Conservation (phyloP, 2,113 vertebrate genomes). For the Harpagus bidentatus region DNA sequence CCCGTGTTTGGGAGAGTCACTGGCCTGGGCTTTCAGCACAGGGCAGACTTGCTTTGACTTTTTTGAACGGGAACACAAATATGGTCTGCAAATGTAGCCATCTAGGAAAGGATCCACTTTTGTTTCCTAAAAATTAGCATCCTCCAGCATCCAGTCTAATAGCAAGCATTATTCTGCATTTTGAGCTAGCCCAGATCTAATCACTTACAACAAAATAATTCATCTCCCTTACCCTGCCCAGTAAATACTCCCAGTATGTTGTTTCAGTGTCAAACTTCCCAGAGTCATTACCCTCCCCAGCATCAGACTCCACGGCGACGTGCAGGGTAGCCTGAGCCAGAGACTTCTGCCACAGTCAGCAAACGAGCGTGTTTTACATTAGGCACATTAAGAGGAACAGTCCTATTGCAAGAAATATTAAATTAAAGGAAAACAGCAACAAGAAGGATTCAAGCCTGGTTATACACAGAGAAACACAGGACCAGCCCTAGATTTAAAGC, state of each 20-base stretch:
- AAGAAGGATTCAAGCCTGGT: not conserved
- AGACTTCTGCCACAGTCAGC: slow-evolving; percentile 42
- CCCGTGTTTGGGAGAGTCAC: not conserved
- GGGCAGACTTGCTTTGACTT: not conserved
- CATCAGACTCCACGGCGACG: slow-evolving; percentile 39
- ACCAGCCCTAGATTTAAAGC: not conserved
- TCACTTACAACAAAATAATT: not conserved
- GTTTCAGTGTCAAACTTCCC: slow-evolving; percentile 12
- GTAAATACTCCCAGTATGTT: not conserved
- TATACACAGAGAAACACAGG: not conserved
- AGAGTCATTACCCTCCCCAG: not conserved
- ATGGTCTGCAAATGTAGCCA: not conserved
- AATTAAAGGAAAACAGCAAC: slow-evolving; percentile 20
- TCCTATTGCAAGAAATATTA: slow-evolving; percentile 1
- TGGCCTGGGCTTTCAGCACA: not conserved
- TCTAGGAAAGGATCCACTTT: slow-evolving; percentile 24
- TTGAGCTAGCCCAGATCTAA: not conserved
- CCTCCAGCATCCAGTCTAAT: not conserved
- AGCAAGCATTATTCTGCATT: not conserved
- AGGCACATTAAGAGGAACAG: slow-evolving; percentile 19
- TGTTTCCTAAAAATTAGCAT: slow-evolving; percentile 3
- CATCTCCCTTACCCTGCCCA: not conserved
- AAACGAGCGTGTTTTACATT: slow-evolving; percentile 35
- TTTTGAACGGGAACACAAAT: not conserved
- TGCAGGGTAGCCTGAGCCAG: slow-evolving; percentile 44